Conservation (phyloP, 2,888 invertebrate species). For the Silvanus unidentatus region DNA sequence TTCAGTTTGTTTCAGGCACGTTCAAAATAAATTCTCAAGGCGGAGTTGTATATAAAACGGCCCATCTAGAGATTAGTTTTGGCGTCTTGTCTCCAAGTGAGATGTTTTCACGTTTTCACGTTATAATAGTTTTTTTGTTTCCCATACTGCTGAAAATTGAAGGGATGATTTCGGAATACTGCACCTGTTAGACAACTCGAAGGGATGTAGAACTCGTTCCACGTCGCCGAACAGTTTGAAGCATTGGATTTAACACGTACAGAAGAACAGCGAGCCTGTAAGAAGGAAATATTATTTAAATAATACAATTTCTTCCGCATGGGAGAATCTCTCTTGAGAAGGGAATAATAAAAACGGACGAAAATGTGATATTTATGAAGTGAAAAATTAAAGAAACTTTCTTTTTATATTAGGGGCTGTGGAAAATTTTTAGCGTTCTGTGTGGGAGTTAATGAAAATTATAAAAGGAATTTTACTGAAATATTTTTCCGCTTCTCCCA, state of each 20-base stretch:
- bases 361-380: conserved; percentile 3
- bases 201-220: conserved; percentile 58
- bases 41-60: conserved; percentile 8
- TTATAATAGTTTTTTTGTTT: neutral
- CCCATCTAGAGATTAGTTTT: neutral
- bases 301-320: no score
- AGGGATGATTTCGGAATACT: conserved; percentile 17
- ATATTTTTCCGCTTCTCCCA: no score
- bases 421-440: neutral
- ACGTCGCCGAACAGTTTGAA: conserved; percentile 62
- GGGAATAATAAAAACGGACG: conserved; percentile 1
- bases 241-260: conserved; percentile 52
- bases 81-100: conserved; percentile 2
- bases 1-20: conserved; percentile 24
- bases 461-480: neutral
- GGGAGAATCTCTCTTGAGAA: neutral
- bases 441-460: neutral
- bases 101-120: conserved; percentile 16
- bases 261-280: conserved; percentile 51
- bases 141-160: neutral
- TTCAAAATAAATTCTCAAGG: conserved; percentile 22
- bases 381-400: neutral
- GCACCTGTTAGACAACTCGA: conserved; percentile 58
- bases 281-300: conserved; percentile 30
- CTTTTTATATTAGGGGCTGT: neutral